These are phyloP conservation scores for Lithobius niger DNA, from an alignment of 1,140 invertebrate species.

Conservation along the genomic window DNA sequence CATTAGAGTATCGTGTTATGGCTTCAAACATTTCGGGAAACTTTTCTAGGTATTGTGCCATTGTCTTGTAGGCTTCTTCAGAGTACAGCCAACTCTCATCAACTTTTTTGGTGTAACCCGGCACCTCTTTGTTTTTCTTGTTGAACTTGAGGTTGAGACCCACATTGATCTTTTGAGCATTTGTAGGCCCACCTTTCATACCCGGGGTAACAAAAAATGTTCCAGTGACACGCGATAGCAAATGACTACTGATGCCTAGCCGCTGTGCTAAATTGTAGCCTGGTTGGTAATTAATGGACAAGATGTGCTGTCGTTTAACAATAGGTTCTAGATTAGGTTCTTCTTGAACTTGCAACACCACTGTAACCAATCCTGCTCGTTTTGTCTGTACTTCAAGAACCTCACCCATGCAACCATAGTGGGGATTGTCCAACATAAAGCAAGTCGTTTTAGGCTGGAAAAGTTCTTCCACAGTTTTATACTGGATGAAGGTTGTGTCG, in stretches of 20 bases:
- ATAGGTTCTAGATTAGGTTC: conserved; percentile 37
- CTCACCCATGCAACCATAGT: conserved; percentile 63
- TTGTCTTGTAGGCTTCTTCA: conserved; percentile 50
- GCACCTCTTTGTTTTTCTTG: conserved; percentile 56
- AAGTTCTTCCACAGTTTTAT: conserved; percentile 48
- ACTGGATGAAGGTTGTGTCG: conserved; percentile 26
- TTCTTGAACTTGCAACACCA: conserved; percentile 32
- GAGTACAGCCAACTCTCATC: conserved; percentile 62
- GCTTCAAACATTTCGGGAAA: conserved; percentile 62
- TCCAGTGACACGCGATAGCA: conserved; percentile 72
- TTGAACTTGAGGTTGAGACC: conserved; percentile 86
- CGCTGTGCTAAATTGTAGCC: conserved; percentile 33
- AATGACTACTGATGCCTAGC: conserved; percentile 46
- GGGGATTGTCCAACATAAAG: conserved; percentile 61
- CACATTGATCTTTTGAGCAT: conserved; percentile 55
- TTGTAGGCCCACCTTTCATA: conserved; percentile 22
- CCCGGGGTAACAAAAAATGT: conserved; percentile 47
- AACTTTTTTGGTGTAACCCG: conserved; percentile 63
- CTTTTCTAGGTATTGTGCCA: conserved; percentile 49
- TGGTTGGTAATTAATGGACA: conserved; percentile 15
- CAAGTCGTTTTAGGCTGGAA: conserved; percentile 50
- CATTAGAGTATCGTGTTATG: conserved; percentile 28
- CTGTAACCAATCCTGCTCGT: conserved; percentile 37
- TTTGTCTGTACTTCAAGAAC: conserved; percentile 29
- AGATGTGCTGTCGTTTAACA: conserved; percentile 16